A percentile compares a stretch with the other conserved stretches of the same genome.
Evolutionary conservation across 2,113 vertebrate species (phyloP).

Genomic region (Butorides virescens): DNA sequence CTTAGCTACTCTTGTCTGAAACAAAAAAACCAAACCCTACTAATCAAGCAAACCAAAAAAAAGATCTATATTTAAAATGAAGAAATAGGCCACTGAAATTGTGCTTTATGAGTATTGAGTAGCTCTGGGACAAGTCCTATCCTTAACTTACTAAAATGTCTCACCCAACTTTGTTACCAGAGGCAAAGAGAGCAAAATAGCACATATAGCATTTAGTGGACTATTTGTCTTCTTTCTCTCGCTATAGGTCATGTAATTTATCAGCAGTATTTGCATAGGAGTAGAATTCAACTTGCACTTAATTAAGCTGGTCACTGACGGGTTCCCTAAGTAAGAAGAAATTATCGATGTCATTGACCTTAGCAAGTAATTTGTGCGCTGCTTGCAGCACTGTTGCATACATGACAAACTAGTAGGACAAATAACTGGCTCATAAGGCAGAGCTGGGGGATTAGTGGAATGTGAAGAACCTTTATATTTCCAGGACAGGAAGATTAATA

Average conservation of each 20-base stretch:
- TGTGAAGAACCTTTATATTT: neutral
- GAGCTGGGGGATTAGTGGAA: neutral
- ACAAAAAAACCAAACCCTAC: neutral
- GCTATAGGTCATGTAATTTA: neutral
- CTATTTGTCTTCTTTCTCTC: neutral
- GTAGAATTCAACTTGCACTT: neutral
- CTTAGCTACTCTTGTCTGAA: neutral
- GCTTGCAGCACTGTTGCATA: neutral
- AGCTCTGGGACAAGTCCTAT: neutral
- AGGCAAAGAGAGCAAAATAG: neutral
- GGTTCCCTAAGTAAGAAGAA: neutral
- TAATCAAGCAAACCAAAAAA: neutral
- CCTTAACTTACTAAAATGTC: neutral
- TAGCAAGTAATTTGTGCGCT: neutral
- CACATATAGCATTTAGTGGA: neutral
- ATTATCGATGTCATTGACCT: neutral
- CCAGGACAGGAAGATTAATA: conserved; percentile 21
- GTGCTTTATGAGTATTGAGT: neutral
- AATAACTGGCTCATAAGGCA: conserved; percentile 28
- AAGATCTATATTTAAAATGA: neutral
- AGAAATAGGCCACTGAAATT: neutral
- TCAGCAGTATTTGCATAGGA: neutral
- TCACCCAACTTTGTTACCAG: neutral
- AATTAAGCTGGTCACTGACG: neutral
- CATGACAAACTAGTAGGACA: neutral